Base-by-base conservation (phyloP, 2,888 invertebrate genomes). In the Therioaphis trifolii region DNA sequence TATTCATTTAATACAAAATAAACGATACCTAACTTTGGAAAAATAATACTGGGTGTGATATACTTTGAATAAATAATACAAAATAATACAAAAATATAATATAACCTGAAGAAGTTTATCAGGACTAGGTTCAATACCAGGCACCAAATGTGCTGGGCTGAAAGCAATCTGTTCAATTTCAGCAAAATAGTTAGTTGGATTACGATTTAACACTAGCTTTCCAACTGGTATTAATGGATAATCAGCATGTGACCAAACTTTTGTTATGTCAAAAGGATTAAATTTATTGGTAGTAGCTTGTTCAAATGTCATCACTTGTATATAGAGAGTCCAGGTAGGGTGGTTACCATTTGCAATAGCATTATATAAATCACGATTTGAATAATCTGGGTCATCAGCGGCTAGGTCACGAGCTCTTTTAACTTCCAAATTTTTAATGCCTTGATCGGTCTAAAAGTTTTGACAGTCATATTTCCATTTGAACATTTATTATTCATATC, bases 161-260 rank as follows among this genome's bases (percentile, higher is more conserved):
- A 97, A 97, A 3, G 97, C 97, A 84, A 95, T 90, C 89, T 97
- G 97, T 89, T 98, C 98, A 58, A 97, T 94, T 89, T 98, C 97
- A 29, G 95, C 93, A 88, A 97, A 98, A 89, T 97, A 98, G 89
- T 97, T 97, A 86, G 92, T 93, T 0, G 97, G 97, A n/a, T n/a
- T n/a, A n/a, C n/a, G n/a, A n/a, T n/a, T n/a, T n/a, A n/a, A n/a
- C n/a, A n/a, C n/a, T n/a, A n/a, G n/a, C n/a, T n/a, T n/a, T n/a
- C n/a, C n/a, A n/a, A n/a, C n/a, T n/a, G n/a, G n/a, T n/a, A n/a
- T n/a, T n/a, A n/a, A n/a, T n/a, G n/a, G n/a, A n/a, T n/a, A n/a
- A n/a, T n/a, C n/a, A n/a, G n/a, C n/a, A n/a, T n/a, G n/a, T n/a
- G n/a, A n/a, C n/a, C n/a, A n/a, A n/a, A n/a, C n/a, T n/a, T n/a